Conservation (phyloP, 1,140 invertebrate genomes). For the Bombus fervidus region DNA sequence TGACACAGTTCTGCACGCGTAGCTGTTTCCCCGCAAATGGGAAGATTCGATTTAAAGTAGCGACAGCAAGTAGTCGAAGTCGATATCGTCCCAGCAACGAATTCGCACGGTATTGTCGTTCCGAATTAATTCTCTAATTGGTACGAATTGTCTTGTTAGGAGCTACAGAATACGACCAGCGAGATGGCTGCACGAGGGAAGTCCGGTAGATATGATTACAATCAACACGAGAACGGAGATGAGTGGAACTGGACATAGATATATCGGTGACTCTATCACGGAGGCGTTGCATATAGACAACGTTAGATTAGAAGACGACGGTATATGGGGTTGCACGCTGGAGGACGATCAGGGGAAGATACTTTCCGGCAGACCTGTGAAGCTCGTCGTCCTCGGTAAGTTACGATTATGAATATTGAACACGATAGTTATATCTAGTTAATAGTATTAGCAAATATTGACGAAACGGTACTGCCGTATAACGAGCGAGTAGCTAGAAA, state of each 20-base stretch:
- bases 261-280: conserved; percentile 82
- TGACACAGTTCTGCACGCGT: not conserved
- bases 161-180: conserved; percentile 79
- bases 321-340: conserved; percentile 87
- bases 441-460: not conserved
- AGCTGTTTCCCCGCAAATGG: not conserved
- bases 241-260: conserved; percentile 82
- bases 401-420: conserved; percentile 53
- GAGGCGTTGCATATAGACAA: conserved; percentile 87
- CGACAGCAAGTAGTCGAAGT: not conserved
- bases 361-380: conserved; percentile 85
- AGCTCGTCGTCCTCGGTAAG: conserved; percentile 87
- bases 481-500: no score
- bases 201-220: conserved; percentile 81
- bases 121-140: conserved; percentile 30
- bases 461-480: not conserved
- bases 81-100: not conserved
- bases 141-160: conserved; percentile 42
- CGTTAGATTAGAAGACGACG: conserved; percentile 87
- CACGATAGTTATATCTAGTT: not conserved
- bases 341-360: conserved; percentile 85
- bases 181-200: conserved; percentile 81
- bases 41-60: conserved; percentile 16
- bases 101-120: not conserved
- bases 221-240: conserved; percentile 80